These are phyloP conservation scores for Craniophora ligustri DNA, from an alignment of 2,888 invertebrate genomes.

Conservation along the genomic window DNA sequence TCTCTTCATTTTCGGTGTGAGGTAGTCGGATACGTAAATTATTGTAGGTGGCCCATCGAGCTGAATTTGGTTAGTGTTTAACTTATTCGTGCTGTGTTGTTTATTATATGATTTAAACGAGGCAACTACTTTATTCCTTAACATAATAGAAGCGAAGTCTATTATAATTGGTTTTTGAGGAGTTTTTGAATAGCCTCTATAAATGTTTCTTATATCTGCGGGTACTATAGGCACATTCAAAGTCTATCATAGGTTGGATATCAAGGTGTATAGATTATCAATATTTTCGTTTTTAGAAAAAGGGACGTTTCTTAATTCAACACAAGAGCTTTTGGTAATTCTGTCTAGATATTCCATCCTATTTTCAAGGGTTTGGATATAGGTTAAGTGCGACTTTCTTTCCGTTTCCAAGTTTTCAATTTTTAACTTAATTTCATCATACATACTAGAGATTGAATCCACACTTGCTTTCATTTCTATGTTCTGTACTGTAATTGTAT, in stretches of 20 bases:
- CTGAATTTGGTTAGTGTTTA: neutral
- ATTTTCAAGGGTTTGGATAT: neutral
- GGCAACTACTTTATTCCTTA: neutral
- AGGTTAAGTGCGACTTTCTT: neutral
- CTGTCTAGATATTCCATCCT: neutral
- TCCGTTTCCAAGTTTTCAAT: conserved; percentile 1
- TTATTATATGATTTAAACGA: neutral
- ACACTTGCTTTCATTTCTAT: neutral
- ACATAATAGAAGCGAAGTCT: neutral
- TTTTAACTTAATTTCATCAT: conserved; percentile 3
- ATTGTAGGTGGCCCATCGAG: neutral
- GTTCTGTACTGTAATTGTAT: neutral
- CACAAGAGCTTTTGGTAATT: neutral
- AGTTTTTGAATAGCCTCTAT: neutral
- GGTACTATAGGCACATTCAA: neutral
- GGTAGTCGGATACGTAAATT: neutral
- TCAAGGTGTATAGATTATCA: neutral
- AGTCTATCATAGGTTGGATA: neutral
- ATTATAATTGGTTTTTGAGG: neutral
- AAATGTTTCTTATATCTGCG: neutral
- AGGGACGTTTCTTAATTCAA: neutral
- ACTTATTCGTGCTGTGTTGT: neutral
- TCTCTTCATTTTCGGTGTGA: neutral
- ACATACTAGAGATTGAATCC: neutral
- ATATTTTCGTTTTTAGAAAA: neutral